Evolutionary conservation across 2,888 invertebrate species (phyloP).

Genomic region (Perdita meconis): DNA sequence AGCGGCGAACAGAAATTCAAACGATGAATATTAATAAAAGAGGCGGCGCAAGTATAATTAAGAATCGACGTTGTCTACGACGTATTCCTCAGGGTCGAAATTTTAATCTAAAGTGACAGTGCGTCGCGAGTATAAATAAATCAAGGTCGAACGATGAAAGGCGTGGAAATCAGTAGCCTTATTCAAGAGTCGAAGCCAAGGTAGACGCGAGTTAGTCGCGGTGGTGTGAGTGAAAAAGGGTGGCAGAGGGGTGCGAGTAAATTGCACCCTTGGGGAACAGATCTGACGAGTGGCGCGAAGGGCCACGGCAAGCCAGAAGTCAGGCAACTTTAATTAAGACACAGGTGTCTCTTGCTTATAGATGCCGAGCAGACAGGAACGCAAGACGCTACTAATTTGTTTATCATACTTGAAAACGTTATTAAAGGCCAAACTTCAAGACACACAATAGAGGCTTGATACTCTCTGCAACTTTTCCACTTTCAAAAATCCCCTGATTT

Average conservation of each 20-base stretch:
- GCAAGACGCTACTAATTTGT: slow-evolving; percentile 15
- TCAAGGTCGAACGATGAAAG: slow-evolving; percentile 50
- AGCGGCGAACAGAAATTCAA: background rate
- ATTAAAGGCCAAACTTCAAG: background rate
- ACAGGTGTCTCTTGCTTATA: slow-evolving; percentile 61
- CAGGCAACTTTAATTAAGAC: slow-evolving; percentile 81
- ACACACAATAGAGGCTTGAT: background rate
- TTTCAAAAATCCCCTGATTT: no score
- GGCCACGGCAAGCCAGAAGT: slow-evolving; percentile 73
- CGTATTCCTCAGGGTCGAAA: background rate
- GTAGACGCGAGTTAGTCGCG: slow-evolving; percentile 35
- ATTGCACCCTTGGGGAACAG: slow-evolving; percentile 78
- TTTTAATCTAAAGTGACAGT: background rate
- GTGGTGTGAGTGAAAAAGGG: slow-evolving; percentile 46
- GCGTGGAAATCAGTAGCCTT: slow-evolving; percentile 41
- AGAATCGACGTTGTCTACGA: background rate
- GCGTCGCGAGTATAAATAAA: slow-evolving; percentile 52
- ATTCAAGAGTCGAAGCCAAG: slow-evolving; percentile 54
- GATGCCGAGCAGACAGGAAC: slow-evolving; percentile 31
- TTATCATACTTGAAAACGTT: background rate
- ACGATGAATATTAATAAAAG: slow-evolving; percentile 5
- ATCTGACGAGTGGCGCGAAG: slow-evolving; percentile 69
- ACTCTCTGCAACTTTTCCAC: no score
- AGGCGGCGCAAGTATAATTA: background rate
- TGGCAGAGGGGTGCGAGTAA: slow-evolving; percentile 68